Conservation (phyloP, 2,797 vertebrate genomes). For the Hydrocynus forskahlii region DNA sequence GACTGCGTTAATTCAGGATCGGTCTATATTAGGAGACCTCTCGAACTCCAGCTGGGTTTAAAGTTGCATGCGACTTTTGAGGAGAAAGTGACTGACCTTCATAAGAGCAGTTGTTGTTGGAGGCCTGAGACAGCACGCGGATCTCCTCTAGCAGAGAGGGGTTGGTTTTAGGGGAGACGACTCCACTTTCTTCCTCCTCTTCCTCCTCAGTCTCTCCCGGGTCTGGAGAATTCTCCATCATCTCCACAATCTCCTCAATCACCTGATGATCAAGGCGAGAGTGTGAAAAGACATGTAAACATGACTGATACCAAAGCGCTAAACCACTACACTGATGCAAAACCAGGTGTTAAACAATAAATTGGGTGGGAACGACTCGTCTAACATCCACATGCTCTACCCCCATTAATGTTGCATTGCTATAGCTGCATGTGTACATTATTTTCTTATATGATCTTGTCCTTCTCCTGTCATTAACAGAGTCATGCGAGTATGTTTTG, state of each 20-base stretch:
- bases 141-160: conserved; percentile 89
- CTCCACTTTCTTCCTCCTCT: conserved; percentile 83
- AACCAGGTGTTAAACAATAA: neutral
- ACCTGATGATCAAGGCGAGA: conserved; percentile 73
- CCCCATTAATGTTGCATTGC: too few relatives aligned
- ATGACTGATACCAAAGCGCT: neutral
- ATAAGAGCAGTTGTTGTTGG: conserved; percentile 90
- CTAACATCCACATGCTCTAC: too few relatives aligned
- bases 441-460: too few relatives aligned
- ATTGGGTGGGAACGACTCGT: too few relatives aligned
- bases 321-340: neutral
- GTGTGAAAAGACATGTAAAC: neutral
- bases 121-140: conserved; percentile 83
- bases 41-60: neutral
- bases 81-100: conserved; percentile 76
- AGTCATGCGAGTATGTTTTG: too few relatives aligned
- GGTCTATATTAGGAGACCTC: neutral
- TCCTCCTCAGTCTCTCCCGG: conserved; percentile 88
- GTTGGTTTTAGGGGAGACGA: conserved; percentile 79
- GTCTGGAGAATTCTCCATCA: conserved; percentile 96
- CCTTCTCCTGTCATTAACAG: too few relatives aligned
- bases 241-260: conserved; percentile 94
- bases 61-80: neutral
- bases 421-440: too few relatives aligned
- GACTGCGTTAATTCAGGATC: too few relatives aligned